Evolutionary conservation across 1,140 invertebrate species (phyloP).

Genomic region (Drosophila nigromelanica): DNA sequence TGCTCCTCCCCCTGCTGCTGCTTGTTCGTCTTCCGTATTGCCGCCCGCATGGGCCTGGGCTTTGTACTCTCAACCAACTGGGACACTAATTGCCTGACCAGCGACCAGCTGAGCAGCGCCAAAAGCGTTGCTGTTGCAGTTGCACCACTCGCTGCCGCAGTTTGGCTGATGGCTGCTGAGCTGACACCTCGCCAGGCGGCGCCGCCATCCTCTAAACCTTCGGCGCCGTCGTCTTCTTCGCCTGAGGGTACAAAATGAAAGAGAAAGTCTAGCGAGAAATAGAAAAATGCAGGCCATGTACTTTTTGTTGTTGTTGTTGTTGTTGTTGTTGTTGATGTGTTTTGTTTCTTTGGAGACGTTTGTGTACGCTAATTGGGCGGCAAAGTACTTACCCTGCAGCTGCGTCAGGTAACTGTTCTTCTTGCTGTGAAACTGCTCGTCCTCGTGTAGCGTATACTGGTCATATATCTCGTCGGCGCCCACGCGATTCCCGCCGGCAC

Average conservation of each 20-base stretch:
- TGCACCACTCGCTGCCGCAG: slow-evolving; percentile 36
- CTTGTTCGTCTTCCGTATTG: neutral
- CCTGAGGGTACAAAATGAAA: slow-evolving; percentile 78
- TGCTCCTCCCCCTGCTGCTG: slow-evolving; percentile 20
- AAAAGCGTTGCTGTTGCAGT: slow-evolving; percentile 48
- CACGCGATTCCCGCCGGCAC: slow-evolving; percentile 63
- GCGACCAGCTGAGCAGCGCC: slow-evolving; percentile 67
- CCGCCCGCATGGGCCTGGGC: slow-evolving; percentile 31
- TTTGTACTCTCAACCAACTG: slow-evolving; percentile 52
- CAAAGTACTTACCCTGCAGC: slow-evolving; percentile 75
- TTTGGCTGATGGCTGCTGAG: slow-evolving; percentile 36
- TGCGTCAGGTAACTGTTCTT: slow-evolving; percentile 83
- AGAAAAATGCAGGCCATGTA: slow-evolving; percentile 72
- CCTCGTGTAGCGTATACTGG: slow-evolving; percentile 77
- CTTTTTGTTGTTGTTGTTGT: slow-evolving; percentile 53
- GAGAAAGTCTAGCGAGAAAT: slow-evolving; percentile 78
- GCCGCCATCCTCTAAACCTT: slow-evolving; percentile 67
- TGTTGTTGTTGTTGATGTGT: slow-evolving; percentile 23
- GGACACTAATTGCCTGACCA: slow-evolving; percentile 72
- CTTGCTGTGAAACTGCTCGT: slow-evolving; percentile 72
- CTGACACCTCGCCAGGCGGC: slow-evolving; percentile 67
- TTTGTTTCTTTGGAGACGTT: slow-evolving; percentile 11
- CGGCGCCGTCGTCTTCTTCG: slow-evolving; percentile 72
- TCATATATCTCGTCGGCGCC: slow-evolving; percentile 74
- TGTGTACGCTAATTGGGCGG: slow-evolving; percentile 57